Evolutionary conservation across 2,113 vertebrate genomes (phyloP).

Genomic region (Aldabrachelys gigantea): DNA sequence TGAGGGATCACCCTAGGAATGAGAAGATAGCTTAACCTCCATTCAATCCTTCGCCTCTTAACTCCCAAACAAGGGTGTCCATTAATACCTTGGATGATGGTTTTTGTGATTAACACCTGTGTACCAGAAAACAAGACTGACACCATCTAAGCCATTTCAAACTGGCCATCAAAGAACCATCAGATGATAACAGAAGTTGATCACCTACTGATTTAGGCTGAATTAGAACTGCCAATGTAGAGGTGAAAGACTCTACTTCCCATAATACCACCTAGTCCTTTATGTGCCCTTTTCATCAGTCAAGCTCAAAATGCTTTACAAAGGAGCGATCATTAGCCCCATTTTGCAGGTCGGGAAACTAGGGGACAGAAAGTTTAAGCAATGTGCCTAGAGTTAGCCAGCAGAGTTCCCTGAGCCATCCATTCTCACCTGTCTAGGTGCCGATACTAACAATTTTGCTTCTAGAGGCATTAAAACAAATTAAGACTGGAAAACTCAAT

Average conservation of each 20-base stretch:
- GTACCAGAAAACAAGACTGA: neutral
- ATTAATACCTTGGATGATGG: neutral
- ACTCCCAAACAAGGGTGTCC: neutral
- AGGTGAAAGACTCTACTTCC: neutral
- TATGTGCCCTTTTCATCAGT: neutral
- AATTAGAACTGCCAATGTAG: neutral
- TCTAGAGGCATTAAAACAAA: neutral
- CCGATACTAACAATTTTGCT: constrained; percentile 1
- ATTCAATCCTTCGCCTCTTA: neutral
- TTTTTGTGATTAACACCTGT: neutral
- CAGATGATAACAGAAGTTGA: neutral
- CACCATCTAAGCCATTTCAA: neutral
- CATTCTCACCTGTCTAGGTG: neutral
- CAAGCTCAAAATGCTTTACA: neutral
- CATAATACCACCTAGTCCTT: neutral
- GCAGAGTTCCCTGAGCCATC: constrained; percentile 8
- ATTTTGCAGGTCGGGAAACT: neutral
- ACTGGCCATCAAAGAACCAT: neutral
- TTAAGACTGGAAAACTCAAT: constrained; percentile 1
- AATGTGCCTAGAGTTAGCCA: neutral
- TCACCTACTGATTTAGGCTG: neutral
- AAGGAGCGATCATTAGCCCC: neutral
- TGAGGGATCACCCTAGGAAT: neutral
- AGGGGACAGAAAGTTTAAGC: neutral
- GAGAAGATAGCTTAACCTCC: neutral